Base-by-base conservation (phyloP, 2,888 invertebrate species). In the Rosalia funebris region DNA sequence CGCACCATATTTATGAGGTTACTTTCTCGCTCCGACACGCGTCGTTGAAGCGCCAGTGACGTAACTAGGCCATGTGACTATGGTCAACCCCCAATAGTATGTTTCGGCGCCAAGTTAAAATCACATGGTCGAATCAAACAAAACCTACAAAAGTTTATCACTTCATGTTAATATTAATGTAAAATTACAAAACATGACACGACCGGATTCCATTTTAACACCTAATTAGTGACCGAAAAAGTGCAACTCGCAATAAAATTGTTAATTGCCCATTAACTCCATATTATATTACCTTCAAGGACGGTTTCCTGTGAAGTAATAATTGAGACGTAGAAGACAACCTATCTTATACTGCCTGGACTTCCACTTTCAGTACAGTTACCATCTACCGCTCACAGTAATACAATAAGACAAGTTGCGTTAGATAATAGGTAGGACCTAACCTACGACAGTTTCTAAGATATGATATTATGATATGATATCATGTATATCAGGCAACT, bases 21-120 rank as follows among this genome's bases (percentile, higher is more conserved):
- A 78, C 78, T 76, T 77, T 81, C 81, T 80, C 80, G 77, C 80
- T 81, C 79, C 71, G 79, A 79, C 80, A 78, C 80, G 81, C 79
- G 80, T 73, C 77, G 73, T 72, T 70, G 71, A 69, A 71, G 60
- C 64, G 62, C 66, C 74, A 67, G 74, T 82, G 81, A 82, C 82
- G 82, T 82, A 80, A 80, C 71, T 68, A 64, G 71, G 75, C 72
- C 79, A 80, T 76, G 79, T 79, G 80, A 79, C 73, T 73, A 71
- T 71, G 75, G 73, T 69, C 71, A 66, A 75, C 78, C 75, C 77
- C 81, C 81, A 81, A 81, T 80, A 68, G 75, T 65, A 71, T 70
- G 72, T 76, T 80, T 80, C 75, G 79, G 80, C 81, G 82, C 81
- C 79, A 82, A 81, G 75, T 78, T 69, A 69, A 73, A 75, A 70